These are phyloP conservation scores for Mionectes macconnelli DNA, from an alignment of 2,113 vertebrate genomes.

Conservation along the genomic window DNA sequence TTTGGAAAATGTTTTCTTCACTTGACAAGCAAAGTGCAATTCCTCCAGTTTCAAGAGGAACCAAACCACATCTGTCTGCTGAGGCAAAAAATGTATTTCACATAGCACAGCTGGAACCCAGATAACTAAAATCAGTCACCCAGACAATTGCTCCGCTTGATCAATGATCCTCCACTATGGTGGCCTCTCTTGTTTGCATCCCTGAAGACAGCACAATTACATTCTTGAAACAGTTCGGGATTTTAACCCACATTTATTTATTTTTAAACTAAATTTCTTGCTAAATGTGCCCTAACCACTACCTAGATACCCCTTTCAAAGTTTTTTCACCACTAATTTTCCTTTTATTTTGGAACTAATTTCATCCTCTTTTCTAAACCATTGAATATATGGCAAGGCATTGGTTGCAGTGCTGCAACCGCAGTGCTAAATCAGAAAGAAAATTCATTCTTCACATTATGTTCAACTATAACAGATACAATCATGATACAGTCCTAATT, in stretches of 20 bases:
- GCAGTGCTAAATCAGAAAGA: neutral
- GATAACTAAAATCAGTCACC: neutral
- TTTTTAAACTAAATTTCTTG: neutral
- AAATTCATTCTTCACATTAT: neutral
- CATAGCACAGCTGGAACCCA: neutral
- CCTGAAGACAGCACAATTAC: neutral
- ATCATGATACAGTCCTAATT: neutral
- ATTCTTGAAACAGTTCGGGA: neutral
- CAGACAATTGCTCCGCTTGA: neutral
- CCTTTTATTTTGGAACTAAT: neutral
- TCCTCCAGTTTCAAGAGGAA: neutral
- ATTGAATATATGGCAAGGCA: neutral
- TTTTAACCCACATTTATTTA: neutral
- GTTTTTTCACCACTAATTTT: neutral
- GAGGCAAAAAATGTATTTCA: conserved; percentile 3
- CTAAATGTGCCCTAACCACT: neutral
- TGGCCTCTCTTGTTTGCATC: neutral
- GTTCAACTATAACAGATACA: neutral
- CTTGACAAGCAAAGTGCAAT: conserved; percentile 8
- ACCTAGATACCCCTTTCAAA: neutral
- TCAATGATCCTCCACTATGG: neutral
- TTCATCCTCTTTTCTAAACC: neutral
- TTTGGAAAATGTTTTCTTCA: conserved; percentile 26
- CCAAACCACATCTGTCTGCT: neutral
- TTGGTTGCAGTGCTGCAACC: neutral